Percentiles rank a stretch among this genome's conserved stretches.
Conservation (phyloP, 2,888 invertebrate genomes). For the Bursaphelenchus okinawaensis region DNA sequence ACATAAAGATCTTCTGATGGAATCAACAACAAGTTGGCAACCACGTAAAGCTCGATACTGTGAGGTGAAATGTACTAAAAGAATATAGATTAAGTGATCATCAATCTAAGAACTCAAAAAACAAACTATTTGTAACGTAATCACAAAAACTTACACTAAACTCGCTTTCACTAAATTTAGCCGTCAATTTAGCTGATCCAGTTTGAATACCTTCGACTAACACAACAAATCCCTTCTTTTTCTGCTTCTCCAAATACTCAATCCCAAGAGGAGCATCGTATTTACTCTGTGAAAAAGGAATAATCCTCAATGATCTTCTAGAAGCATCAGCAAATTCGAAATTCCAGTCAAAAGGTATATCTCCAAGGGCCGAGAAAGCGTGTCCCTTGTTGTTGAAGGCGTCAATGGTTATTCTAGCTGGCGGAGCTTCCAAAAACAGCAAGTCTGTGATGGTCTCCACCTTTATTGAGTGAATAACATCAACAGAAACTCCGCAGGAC, state of each 20-base stretch:
- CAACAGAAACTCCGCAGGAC: conserved; percentile 87
- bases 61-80: conserved; percentile 46
- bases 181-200: conserved; percentile 72
- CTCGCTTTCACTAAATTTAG: conserved; percentile 57
- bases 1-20: conserved; percentile 77
- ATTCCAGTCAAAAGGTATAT: conserved; percentile 80
- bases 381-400: conserved; percentile 72
- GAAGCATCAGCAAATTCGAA: conserved; percentile 21
- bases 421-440: conserved; percentile 88
- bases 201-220: conserved; percentile 81
- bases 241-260: conserved; percentile 38
- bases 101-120: too few relatives aligned
- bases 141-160: conserved; percentile 33
- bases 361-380: conserved; percentile 84
- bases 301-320: conserved; percentile 39
- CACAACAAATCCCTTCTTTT: conserved; percentile 61
- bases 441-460: conserved; percentile 88
- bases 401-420: conserved; percentile 83
- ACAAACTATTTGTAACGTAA: too few relatives aligned
- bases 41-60: conserved; percentile 69
- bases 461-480: conserved; percentile 74
- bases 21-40: conserved; percentile 86
- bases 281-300: conserved; percentile 49
- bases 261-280: conserved; percentile 49
- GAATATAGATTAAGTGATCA: too few relatives aligned